Conservation (phyloP, 2,888 invertebrate genomes). For the Tenthredo distinguenda region DNA sequence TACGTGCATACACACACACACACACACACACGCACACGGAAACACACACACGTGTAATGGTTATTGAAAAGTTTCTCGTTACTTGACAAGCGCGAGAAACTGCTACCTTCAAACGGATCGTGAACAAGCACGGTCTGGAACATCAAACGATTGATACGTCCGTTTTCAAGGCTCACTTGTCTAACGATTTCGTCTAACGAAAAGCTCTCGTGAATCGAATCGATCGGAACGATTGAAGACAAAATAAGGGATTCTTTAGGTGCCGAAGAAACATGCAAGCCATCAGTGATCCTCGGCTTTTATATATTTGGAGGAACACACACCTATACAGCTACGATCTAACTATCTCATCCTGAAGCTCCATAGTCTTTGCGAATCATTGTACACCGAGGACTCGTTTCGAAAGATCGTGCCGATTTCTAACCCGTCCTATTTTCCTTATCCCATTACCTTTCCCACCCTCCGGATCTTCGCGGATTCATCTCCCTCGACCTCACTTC, state of each 20-base stretch:
- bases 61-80: slow-evolving; percentile 47
- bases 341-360: background rate
- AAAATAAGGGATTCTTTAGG: background rate
- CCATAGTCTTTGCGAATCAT: slow-evolving; percentile 17
- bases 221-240: background rate
- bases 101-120: slow-evolving; percentile 21
- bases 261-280: background rate
- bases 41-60: background rate
- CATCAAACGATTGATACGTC: slow-evolving; percentile 29
- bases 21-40: background rate
- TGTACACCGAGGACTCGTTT: slow-evolving; percentile 36
- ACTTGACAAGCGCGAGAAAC: background rate
- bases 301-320: background rate
- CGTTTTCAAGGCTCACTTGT: slow-evolving; percentile 41
- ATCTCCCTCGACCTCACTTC: background rate
- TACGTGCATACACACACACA: background rate
- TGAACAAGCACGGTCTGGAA: background rate
- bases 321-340: background rate
- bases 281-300: background rate
- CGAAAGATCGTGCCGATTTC: slow-evolving; percentile 29
- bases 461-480: background rate
- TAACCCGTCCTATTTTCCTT: background rate
- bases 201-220: slow-evolving; percentile 11
- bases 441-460: background rate
- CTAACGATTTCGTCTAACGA: slow-evolving; percentile 25